Conservation (phyloP, 1,140 invertebrate genomes). For the Coenobita brevimanus region DNA sequence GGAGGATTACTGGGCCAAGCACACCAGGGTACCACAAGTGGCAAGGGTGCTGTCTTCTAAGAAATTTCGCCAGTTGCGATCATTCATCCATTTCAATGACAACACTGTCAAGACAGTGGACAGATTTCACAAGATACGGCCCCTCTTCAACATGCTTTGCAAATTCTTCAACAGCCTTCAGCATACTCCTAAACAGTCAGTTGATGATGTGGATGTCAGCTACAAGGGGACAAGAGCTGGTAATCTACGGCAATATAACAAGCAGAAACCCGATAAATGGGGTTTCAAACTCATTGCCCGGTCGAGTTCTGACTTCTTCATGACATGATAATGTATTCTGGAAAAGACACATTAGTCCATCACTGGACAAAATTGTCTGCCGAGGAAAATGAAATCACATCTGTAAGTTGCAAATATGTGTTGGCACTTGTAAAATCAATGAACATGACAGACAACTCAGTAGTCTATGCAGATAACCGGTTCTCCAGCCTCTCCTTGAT, state of each 20-base stretch:
- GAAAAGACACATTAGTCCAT: too few species aligned
- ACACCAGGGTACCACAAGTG: not conserved
- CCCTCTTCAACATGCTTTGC: not conserved
- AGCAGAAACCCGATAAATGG: too few species aligned
- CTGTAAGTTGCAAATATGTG: not conserved
- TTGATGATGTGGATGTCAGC: not conserved
- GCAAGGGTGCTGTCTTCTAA: not conserved
- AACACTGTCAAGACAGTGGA: not conserved
- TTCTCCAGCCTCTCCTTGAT: not conserved
- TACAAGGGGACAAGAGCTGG: too few species aligned
- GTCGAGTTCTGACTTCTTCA: too few species aligned
- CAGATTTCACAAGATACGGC: conserved; percentile 11
- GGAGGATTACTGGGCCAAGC: not conserved
- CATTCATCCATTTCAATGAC: conserved; percentile 19
- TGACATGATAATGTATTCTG: too few species aligned
- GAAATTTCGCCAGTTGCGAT: not conserved
- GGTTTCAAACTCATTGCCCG: not conserved
- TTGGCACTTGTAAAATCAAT: not conserved
- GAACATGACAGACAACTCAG: not conserved
- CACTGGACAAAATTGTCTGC: too few species aligned
- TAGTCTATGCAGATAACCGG: conserved; percentile 1
- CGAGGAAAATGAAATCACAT: too few species aligned
- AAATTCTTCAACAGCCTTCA: too few species aligned
- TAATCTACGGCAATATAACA: too few species aligned
- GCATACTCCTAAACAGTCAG: not conserved